phyloP scores from a whole-genome alignment of 2,888 invertebrate genomes.

The Reticulitermes lucifugus region DNA sequence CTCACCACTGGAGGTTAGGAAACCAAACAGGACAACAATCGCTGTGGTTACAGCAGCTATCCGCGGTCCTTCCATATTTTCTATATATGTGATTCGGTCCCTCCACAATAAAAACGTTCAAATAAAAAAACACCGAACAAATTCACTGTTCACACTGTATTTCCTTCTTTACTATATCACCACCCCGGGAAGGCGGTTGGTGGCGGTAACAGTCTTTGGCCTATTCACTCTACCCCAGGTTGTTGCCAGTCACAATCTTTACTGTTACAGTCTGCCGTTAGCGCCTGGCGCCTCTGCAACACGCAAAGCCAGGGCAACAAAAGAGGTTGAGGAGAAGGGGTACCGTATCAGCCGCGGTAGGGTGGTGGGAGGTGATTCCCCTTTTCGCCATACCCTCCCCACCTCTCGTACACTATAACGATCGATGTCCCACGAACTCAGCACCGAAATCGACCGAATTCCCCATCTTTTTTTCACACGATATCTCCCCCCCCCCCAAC shows the following conservation, averaged over 20 bases:
- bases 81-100: not conserved
- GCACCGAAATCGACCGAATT: conserved; percentile 41
- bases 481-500: not conserved
- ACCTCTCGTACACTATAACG: not conserved
- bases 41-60: conserved; percentile 43
- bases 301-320: conserved; percentile 34
- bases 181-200: not conserved
- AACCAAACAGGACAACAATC: conserved; percentile 45
- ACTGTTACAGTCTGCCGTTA: not conserved
- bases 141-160: conserved; percentile 2
- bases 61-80: conserved; percentile 46
- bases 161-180: not conserved
- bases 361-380: not conserved
- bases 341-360: not conserved
- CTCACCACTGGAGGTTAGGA: conserved; percentile 48
- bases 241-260: not conserved
- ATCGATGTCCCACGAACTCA: conserved; percentile 36
- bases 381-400: not conserved
- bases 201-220: not conserved
- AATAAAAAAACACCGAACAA: not conserved
- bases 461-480: not conserved
- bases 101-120: not conserved
- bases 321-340: conserved; percentile 14
- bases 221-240: not conserved
- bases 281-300: conserved; percentile 40